A percentile compares a stretch with the other conserved stretches of the same genome.
Conservation (phyloP, 23 tunicate species). For the Corella eumyota region DNA sequence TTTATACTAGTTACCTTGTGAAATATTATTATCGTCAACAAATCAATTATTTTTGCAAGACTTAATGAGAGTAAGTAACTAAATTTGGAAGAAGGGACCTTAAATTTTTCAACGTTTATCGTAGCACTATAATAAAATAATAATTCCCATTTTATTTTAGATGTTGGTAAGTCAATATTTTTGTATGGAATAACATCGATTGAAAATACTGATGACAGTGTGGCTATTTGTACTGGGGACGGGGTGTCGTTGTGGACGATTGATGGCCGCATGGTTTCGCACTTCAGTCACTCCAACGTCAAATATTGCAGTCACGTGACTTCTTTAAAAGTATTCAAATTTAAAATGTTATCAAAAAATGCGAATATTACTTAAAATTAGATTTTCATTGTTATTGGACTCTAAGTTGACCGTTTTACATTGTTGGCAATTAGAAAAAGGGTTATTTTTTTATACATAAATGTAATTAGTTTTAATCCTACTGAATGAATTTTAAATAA, state of each 20-base stretch:
- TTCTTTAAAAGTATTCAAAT: constrained; percentile 31
- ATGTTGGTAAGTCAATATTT: constrained; percentile 7
- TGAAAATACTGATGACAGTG: constrained; percentile 22
- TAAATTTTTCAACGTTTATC: too few species aligned
- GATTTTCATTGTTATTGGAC: not conserved
- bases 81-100: too few species aligned
- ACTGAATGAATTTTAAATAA: too few species aligned
- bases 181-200: constrained; percentile 27
- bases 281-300: constrained; percentile 24
- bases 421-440: not conserved
- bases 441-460: too few species aligned
- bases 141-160: constrained; percentile 1
- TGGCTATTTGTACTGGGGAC: constrained; percentile 71
- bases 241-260: constrained; percentile 61
- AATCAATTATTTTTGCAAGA: too few species aligned
- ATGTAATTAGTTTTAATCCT: too few species aligned
- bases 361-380: not conserved
- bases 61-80: too few species aligned
- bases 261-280: constrained; percentile 45
- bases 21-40: too few species aligned
- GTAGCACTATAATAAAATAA: too few species aligned
- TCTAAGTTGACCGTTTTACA: not conserved
- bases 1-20: too few species aligned
- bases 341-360: too few species aligned
- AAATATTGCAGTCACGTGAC: constrained; percentile 72